Evolutionary conservation across 53 echinoderm and acorn worm species (phyloP).

Genomic region (Holothuria scabra): DNA sequence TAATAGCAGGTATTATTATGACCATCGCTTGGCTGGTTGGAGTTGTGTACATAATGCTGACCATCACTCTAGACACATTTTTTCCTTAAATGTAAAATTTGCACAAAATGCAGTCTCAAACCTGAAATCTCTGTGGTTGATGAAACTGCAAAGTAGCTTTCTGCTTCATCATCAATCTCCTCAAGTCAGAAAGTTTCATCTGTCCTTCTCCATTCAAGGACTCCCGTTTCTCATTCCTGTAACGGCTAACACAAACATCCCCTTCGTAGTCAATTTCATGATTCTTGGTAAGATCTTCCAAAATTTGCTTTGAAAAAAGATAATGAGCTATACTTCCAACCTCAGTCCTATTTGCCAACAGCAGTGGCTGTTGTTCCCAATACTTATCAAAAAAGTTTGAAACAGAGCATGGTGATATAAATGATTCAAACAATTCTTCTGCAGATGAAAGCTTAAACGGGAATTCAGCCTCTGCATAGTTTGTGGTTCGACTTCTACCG

Average conservation of each 20-base stretch:
- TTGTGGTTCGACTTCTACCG: background rate
- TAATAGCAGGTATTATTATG: too few species aligned
- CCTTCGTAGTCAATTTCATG: conserved; percentile 58
- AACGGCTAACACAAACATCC: conserved; percentile 72
- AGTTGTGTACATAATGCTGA: too few species aligned
- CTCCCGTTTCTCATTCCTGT: conserved; percentile 46
- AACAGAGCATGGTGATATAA: conserved; percentile 58
- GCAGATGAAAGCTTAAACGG: conserved; percentile 33
- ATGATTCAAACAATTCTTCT: conserved; percentile 53
- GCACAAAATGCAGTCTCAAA: background rate
- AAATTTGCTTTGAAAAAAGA: conserved; percentile 61
- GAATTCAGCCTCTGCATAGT: background rate
- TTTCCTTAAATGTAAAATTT: background rate
- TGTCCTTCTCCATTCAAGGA: conserved; percentile 52
- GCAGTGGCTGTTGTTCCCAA: conserved; percentile 85
- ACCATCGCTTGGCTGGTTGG: too few species aligned
- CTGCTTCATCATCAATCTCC: conserved; percentile 67
- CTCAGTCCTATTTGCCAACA: conserved; percentile 54
- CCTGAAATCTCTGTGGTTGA: conserved; percentile 95
- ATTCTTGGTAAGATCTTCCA: conserved; percentile 60
- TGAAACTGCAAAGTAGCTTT: conserved; percentile 88
- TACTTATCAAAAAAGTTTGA: conserved; percentile 62
- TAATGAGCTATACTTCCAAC: conserved; percentile 13
- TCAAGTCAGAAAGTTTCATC: conserved; percentile 61
- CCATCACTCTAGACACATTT: too few species aligned